Conservation (phyloP, 2,113 vertebrate species). For the Rallus limicola region DNA sequence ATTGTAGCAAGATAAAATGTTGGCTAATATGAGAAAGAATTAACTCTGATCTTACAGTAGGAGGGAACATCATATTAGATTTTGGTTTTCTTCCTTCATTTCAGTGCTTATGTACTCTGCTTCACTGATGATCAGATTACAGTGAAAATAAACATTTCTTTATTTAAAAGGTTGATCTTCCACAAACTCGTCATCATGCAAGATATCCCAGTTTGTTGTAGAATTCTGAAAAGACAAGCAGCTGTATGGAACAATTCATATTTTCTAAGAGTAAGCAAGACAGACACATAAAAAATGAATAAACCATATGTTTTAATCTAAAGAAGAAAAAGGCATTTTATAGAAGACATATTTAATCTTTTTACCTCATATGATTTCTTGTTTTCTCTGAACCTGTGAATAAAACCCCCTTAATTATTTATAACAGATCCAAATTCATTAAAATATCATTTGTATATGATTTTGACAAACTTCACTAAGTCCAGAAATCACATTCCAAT, state of each 20-base stretch:
- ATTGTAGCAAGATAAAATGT: not conserved
- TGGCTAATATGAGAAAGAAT: not conserved
- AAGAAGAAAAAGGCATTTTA: not conserved
- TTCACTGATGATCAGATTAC: conserved; percentile 26
- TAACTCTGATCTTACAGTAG: not conserved
- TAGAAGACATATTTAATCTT: not conserved
- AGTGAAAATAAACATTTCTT: not conserved
- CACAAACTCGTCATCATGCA: not conserved
- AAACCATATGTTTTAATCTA: not conserved
- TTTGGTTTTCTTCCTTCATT: not conserved
- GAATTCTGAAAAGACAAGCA: not conserved
- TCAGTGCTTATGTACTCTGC: not conserved
- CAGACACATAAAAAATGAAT: not conserved
- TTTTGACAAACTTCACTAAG: not conserved
- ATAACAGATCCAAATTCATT: not conserved
- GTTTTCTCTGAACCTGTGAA: not conserved
- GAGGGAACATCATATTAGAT: not conserved
- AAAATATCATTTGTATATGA: not conserved
- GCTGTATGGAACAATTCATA: not conserved
- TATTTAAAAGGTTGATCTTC: not conserved
- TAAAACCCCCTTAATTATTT: not conserved
- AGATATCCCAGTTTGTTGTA: not conserved
- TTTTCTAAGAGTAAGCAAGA: conserved; percentile 25
- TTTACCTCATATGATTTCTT: not conserved
- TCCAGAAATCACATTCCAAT: not conserved